phyloP scores from a whole-genome alignment of 2,888 invertebrate genomes.

The Gymnosoma rotundatum region DNA sequence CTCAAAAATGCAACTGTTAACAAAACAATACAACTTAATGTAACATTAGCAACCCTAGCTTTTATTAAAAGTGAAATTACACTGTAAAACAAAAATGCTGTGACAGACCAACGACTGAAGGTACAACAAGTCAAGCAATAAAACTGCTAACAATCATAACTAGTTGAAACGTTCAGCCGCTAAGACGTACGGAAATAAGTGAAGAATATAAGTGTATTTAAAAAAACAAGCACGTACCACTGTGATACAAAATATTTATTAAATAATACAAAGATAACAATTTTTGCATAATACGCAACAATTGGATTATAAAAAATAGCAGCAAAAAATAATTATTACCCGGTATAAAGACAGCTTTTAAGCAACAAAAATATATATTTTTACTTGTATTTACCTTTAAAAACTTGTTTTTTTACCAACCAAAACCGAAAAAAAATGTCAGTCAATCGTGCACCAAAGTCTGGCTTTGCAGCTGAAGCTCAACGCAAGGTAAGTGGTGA shows the following conservation, averaged over 20 bases:
- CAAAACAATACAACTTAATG: conserved; percentile 4
- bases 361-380: conserved; percentile 24
- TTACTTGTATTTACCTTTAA: conserved; percentile 31
- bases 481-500: conserved; percentile 92
- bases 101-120: not conserved
- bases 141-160: conserved; percentile 66
- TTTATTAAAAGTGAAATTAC: conserved; percentile 48
- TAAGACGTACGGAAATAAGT: conserved; percentile 50
- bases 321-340: conserved; percentile 29
- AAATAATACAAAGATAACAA: conserved; percentile 40
- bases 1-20: conserved; percentile 31
- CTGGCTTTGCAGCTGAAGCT: conserved; percentile 97
- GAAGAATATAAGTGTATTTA: conserved; percentile 7
- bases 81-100: conserved; percentile 44
- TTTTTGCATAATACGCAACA: conserved; percentile 65
- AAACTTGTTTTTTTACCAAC: conserved; percentile 76
- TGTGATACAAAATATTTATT: conserved; percentile 60
- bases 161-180: conserved; percentile 63
- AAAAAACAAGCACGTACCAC: conserved; percentile 51
- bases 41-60: conserved; percentile 52
- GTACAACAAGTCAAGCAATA: conserved; percentile 40
- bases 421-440: conserved; percentile 78
- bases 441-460: conserved; percentile 82
- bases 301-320: conserved; percentile 41
- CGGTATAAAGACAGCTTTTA: conserved; percentile 44